Conservation (phyloP, 1,140 invertebrate species). For the Armadillidium nasatum region DNA sequence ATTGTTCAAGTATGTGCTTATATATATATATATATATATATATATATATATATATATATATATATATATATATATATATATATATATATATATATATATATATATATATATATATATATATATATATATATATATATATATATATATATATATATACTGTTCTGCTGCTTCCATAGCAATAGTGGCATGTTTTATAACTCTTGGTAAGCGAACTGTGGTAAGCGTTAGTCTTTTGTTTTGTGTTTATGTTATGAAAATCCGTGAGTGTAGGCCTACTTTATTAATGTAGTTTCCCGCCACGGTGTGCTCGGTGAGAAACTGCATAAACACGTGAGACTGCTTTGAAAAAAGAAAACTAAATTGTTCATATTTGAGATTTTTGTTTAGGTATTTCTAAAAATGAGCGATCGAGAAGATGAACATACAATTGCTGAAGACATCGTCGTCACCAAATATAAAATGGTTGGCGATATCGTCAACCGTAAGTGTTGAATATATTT, state of each 20-base stretch:
- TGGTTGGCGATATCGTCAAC: not conserved
- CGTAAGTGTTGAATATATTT: conserved; percentile 1
- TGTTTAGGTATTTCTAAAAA: not conserved
- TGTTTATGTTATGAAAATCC: not conserved
- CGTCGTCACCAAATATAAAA: not conserved
- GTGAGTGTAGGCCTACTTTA: not conserved
- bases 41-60: too few relatives aligned
- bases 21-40: too few relatives aligned
- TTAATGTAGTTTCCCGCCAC: not conserved
- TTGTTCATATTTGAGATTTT: not conserved
- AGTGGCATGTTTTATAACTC: too few relatives aligned
- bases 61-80: too few relatives aligned
- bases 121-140: too few relatives aligned
- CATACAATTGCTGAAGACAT: conserved; percentile 3
- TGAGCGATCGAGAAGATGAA: not conserved
- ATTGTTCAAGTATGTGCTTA: too few relatives aligned
- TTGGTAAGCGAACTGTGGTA: too few relatives aligned
- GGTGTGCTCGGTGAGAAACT: not conserved
- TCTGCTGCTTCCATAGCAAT: too few relatives aligned
- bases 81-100: too few relatives aligned
- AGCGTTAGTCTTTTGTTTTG: not conserved
- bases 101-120: too few relatives aligned
- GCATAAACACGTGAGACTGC: not conserved
- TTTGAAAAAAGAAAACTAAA: not conserved
- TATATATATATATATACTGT: too few relatives aligned